Conservation (phyloP, 2,888 invertebrate species). For the Melangyna quadrimaculata region DNA sequence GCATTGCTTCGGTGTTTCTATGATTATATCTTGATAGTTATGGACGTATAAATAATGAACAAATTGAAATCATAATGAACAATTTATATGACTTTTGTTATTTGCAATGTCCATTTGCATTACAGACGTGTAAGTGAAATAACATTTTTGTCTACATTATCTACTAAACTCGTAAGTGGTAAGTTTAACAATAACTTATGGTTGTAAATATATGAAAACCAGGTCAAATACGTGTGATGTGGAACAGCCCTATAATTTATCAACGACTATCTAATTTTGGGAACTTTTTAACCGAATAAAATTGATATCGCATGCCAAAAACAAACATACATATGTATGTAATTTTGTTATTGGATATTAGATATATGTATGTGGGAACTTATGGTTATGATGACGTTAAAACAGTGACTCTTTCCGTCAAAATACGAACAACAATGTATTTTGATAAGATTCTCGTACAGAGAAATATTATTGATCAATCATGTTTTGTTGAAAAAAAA, state of each 20-base stretch:
- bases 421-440: neutral
- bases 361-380: neutral
- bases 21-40: neutral
- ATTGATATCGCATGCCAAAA: neutral
- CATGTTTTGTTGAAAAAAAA: neutral
- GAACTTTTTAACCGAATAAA: neutral
- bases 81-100: slow-evolving; percentile 26
- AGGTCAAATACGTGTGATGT: neutral
- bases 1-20: neutral
- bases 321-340: neutral
- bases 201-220: neutral
- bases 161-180: neutral
- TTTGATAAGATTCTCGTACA: neutral
- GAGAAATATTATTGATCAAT: neutral
- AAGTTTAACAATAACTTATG: neutral
- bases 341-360: neutral
- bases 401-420: neutral
- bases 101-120: slow-evolving; percentile 32
- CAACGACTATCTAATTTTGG: neutral
- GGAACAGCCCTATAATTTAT: neutral
- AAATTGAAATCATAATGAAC: slow-evolving; percentile 50
- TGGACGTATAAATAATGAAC: slow-evolving; percentile 15
- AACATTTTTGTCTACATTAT: neutral
- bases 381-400: neutral
- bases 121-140: slow-evolving; percentile 18